Conservation (phyloP, 2,113 vertebrate genomes). For the Smithornis capensis region DNA sequence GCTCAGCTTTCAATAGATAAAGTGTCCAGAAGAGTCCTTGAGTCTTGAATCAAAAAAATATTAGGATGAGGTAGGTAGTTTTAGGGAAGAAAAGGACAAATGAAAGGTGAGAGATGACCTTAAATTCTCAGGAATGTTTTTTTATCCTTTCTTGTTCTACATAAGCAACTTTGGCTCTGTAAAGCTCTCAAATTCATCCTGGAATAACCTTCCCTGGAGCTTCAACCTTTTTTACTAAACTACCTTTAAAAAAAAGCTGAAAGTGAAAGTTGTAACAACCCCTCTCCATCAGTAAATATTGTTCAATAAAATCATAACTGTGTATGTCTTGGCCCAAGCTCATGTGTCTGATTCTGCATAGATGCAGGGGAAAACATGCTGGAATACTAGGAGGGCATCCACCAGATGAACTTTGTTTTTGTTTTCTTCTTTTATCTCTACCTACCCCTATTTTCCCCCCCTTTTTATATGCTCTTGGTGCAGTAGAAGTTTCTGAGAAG, state of each 20-base stretch:
- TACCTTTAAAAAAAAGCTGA: neutral
- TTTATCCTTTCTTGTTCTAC: neutral
- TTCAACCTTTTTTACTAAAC: constrained; percentile 15
- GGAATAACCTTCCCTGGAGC: neutral
- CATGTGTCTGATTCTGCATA: neutral
- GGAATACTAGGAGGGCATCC: neutral
- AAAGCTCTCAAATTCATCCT: neutral
- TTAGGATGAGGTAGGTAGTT: neutral
- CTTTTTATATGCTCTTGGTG: neutral
- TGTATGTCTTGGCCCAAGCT: neutral
- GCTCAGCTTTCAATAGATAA: neutral
- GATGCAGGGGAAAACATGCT: neutral
- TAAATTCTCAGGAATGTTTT: neutral
- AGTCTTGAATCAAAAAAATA: neutral
- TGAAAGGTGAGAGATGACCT: neutral
- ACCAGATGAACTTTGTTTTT: neutral
- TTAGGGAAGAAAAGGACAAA: neutral
- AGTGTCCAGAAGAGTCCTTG: neutral
- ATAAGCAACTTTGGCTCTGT: neutral
- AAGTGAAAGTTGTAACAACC: neutral
- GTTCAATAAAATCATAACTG: constrained; percentile 19
- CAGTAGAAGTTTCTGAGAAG: neutral
- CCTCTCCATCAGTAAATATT: neutral
- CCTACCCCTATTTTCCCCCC: neutral
- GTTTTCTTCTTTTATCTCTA: neutral